Conservation (phyloP, 2,888 invertebrate genomes). For the Dimorphilus gyrociliatus region DNA sequence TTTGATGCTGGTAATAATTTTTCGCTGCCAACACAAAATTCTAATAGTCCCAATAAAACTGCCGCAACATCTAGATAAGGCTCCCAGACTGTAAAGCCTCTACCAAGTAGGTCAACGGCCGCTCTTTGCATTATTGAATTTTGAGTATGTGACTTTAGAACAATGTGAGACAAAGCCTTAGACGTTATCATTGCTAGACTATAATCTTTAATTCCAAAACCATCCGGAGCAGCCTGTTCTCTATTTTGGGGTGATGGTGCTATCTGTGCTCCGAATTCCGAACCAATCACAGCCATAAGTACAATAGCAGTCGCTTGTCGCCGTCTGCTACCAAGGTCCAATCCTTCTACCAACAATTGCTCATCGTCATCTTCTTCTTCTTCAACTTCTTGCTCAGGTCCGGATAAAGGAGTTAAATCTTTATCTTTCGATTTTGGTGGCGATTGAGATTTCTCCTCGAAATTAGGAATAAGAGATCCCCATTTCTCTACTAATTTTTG, state of each 20-base stretch:
- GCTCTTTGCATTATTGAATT: constrained; percentile 55
- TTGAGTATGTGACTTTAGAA: constrained; percentile 3
- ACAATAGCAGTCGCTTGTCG: constrained; percentile 96
- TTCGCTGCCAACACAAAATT: constrained; percentile 38
- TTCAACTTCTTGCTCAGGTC: constrained; percentile 1
- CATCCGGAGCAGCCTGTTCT: constrained; percentile 10
- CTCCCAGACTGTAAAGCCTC: constrained; percentile 97
- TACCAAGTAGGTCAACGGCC: constrained; percentile 87
- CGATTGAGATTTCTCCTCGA: constrained; percentile 38
- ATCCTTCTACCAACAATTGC: constrained; percentile 7
- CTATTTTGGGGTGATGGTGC: no score
- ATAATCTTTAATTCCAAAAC: constrained; percentile 1
- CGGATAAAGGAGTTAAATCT: constrained; percentile 2
- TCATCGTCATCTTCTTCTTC: constrained; percentile 13
- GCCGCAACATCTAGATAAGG: constrained; percentile 85
- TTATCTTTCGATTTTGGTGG: constrained; percentile 35
- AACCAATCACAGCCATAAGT: constrained; percentile 85
- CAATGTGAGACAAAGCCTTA: constrained; percentile 2
- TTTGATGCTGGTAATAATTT: constrained; percentile 29
- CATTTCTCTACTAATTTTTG: constrained; percentile 83
- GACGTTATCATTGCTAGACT: no score
- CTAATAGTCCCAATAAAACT: constrained; percentile 63
- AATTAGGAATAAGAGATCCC: constrained; percentile 78
- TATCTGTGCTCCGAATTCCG: constrained; percentile 93
- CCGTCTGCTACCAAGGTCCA: constrained; percentile 40